A percentile compares a stretch with the other conserved stretches of the same genome.
These are phyloP conservation scores for Salvelinus namaycush DNA, from an alignment of 2,113 vertebrate species.

Conservation along the genomic window DNA sequence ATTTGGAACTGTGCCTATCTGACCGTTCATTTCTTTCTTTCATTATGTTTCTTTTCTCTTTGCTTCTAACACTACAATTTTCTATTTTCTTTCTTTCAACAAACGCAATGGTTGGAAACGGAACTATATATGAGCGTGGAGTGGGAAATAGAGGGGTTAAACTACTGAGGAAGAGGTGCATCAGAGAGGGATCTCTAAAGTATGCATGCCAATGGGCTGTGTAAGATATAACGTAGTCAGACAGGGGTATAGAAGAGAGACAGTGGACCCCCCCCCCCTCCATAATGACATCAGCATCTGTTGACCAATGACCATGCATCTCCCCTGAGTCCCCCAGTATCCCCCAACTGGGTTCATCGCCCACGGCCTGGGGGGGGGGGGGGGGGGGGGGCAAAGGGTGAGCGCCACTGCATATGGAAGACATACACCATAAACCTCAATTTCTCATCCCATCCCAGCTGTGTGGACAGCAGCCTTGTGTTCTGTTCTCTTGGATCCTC, in stretches of 20 bases:
- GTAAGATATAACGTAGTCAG: not conserved
- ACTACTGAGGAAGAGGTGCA: no score
- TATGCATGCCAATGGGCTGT: not conserved
- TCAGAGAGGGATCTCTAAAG: not conserved
- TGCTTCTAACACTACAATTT: conserved; percentile 4
- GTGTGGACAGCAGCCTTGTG: conserved; percentile 32
- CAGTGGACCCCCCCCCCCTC: no score
- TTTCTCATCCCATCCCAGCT: conserved; percentile 67
- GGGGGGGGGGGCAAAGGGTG: not conserved
- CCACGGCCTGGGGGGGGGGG: conserved; percentile 38
- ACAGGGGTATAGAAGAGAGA: not conserved
- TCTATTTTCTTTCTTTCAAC: not conserved
- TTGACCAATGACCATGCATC: conserved; percentile 21
- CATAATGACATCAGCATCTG: conserved; percentile 34
- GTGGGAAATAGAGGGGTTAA: not conserved
- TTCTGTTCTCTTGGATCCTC: conserved; percentile 39
- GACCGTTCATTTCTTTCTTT: conserved; percentile 54
- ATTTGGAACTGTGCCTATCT: conserved; percentile 58
- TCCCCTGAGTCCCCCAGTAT: conserved; percentile 15
- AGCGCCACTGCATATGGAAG: conserved; percentile 50
- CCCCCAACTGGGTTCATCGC: conserved; percentile 10
- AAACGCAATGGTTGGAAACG: not conserved
- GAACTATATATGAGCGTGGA: not conserved
- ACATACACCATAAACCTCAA: conserved; percentile 64
- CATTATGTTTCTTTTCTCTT: conserved; percentile 14